Conservation (phyloP, 2,113 vertebrate genomes). For the Chloroceryle aenea region DNA sequence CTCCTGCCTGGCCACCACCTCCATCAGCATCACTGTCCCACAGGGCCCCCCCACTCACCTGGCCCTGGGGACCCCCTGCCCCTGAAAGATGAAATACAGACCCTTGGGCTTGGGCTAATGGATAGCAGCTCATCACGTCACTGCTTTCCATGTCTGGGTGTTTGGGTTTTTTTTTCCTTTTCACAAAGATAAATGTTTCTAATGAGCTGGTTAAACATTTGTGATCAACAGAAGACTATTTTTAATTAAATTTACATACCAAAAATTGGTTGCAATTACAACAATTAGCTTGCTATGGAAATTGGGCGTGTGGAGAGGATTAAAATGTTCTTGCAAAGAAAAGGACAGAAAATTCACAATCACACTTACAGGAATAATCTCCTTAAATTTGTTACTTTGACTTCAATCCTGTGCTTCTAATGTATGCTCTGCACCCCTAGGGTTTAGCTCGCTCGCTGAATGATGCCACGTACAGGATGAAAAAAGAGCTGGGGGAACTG, state of each 20-base stretch:
- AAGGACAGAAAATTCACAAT: background rate
- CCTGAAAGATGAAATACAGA: background rate
- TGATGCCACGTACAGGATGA: background rate
- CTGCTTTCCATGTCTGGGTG: background rate
- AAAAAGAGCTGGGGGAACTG: background rate
- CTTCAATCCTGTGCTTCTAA: background rate
- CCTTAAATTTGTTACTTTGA: background rate
- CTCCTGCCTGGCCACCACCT: accelerated
- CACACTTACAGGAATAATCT: background rate
- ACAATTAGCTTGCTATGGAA: conserved; percentile 16
- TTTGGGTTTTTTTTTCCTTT: background rate
- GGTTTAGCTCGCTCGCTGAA: background rate
- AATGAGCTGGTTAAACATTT: conserved; percentile 56
- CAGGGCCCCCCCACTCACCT: accelerated
- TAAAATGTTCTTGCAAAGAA: background rate
- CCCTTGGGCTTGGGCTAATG: background rate
- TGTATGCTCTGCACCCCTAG: background rate
- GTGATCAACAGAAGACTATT: conserved; percentile 10
- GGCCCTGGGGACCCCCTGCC: too few relatives aligned
- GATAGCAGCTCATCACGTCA: background rate
- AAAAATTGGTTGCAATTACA: conserved; percentile 39
- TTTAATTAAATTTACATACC: conserved; percentile 65
- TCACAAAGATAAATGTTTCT: conserved; percentile 28
- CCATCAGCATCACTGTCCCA: accelerated
- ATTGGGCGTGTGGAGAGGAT: background rate